Evolutionary conservation across 2,888 invertebrate genomes (phyloP), one percentile per base, ranked within the genome.

Genomic region (Caenorhabditis japonica): DNA sequence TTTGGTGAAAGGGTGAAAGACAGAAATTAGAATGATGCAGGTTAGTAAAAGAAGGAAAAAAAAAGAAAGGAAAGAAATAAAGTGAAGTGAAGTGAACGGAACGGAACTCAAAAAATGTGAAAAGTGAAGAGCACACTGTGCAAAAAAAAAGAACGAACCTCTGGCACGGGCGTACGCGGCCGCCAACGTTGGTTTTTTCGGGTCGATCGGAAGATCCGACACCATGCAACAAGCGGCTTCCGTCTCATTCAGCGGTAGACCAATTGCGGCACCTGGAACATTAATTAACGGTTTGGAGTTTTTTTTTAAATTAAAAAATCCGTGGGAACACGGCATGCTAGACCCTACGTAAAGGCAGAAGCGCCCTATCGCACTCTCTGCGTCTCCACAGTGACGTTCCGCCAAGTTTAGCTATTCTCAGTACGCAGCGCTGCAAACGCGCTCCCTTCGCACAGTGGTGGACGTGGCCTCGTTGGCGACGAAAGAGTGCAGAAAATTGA

Each of bases 131-230:
- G 23, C 59, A 59, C 47, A 46, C 46, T 10, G 39, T 53, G 39
- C n/a, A n/a, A 13, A n/a, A 5, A 23, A 55, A 23, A 36, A 17
- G 38, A 8, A 59, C 55, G 27, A 36, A 81, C 90, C 97, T 87
- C 97, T 91, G 0, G 97, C 97, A 66, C 97, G 91, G 0, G 96
- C 97, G 89, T 97, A 97, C 0, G 97, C 97, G 15, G 91, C 91
- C 0, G 95, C 95, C 12, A 96, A 87, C 0, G 95, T 75, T 7
- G 81, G 80, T 44, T 74, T 77, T 51, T 75, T 76, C 5, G 66
- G 77, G 3, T 92, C 84, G 36, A 86, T 91, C 0, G 90, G 88
- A 44, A 96, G 87, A 88, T 97, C 97, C 51, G 93, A 92, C 3
- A 97, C 96, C 93, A 95, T 95, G 87, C 95, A 97, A 0, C 96